Evolutionary conservation across 2,888 invertebrate species (phyloP).

Genomic region (Torymus aiolomorphi): DNA sequence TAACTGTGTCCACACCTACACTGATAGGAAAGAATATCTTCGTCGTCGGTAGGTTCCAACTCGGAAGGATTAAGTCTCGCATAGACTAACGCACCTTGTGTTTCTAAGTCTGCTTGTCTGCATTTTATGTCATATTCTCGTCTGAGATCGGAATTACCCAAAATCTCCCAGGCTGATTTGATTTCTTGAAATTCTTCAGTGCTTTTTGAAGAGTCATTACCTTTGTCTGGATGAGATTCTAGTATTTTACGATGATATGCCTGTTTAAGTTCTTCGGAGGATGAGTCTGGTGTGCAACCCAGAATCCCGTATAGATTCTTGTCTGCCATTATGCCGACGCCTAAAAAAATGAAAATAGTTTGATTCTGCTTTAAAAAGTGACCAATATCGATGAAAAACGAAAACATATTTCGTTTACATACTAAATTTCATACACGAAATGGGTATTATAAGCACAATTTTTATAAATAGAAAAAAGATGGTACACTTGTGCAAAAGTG

Average conservation of each 20-base stretch:
- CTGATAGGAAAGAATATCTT: slow-evolving; percentile 76
- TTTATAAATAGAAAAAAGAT: too few relatives aligned
- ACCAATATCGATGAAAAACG: too few relatives aligned
- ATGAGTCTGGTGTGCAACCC: slow-evolving; percentile 77
- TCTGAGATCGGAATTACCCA: slow-evolving; percentile 80
- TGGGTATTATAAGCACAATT: too few relatives aligned
- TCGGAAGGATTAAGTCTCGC: slow-evolving; percentile 78
- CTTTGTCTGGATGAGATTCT: slow-evolving; percentile 81
- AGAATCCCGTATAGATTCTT: slow-evolving; percentile 77
- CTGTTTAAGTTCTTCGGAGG: slow-evolving; percentile 79
- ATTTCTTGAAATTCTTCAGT: slow-evolving; percentile 77
- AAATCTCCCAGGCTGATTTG: slow-evolving; percentile 84
- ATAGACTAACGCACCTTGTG: slow-evolving; percentile 79
- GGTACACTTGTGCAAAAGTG: too few relatives aligned
- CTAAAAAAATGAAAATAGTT: slow-evolving; percentile 10
- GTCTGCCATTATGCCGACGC: background rate
- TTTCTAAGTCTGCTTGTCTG: slow-evolving; percentile 78
- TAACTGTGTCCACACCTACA: slow-evolving; percentile 85
- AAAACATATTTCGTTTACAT: too few relatives aligned
- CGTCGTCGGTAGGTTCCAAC: slow-evolving; percentile 74
- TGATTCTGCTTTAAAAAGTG: too few relatives aligned
- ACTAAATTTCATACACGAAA: too few relatives aligned
- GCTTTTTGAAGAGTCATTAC: slow-evolving; percentile 62
- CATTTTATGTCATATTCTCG: slow-evolving; percentile 82
- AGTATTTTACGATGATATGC: slow-evolving; percentile 80